Conservation (phyloP, 1,140 invertebrate species). For the Episyrphus balteatus region DNA sequence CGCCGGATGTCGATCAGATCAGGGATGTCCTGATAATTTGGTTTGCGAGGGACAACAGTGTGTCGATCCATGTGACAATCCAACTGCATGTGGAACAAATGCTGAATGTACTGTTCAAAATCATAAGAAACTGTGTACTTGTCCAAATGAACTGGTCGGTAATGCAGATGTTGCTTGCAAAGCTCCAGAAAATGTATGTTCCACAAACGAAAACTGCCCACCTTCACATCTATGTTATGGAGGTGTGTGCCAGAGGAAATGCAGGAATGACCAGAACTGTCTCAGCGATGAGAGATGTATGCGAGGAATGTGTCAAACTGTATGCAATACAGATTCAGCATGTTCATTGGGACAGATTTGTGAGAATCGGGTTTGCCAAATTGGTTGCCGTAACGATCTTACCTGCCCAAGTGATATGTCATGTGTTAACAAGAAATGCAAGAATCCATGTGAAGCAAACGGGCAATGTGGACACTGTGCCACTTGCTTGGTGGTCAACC, state of each 20-base stretch:
- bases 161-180: constrained; percentile 63
- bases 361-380: constrained; percentile 71
- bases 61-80: constrained; percentile 56
- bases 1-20: constrained; percentile 68
- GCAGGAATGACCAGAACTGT: constrained; percentile 68
- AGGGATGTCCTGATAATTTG: constrained; percentile 55
- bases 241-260: constrained; percentile 59
- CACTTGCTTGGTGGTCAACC: constrained; percentile 67
- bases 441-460: constrained; percentile 63
- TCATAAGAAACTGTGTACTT: constrained; percentile 63
- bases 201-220: constrained; percentile 50
- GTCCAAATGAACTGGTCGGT: constrained; percentile 58
- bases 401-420: constrained; percentile 60
- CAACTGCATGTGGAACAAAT: constrained; percentile 76
- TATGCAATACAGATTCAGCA: constrained; percentile 73
- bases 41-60: constrained; percentile 68
- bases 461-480: constrained; percentile 73
- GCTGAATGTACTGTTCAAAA: constrained; percentile 56
- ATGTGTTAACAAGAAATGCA: constrained; percentile 72
- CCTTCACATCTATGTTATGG: constrained; percentile 59
- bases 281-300: constrained; percentile 75
- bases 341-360: constrained; percentile 75
- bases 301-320: constrained; percentile 62
- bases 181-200: constrained; percentile 51
- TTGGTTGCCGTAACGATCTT: constrained; percentile 73